These are phyloP conservation scores for Aptenodytes patagonicus DNA, from an alignment of 2,113 vertebrate genomes.

Conservation along the genomic window DNA sequence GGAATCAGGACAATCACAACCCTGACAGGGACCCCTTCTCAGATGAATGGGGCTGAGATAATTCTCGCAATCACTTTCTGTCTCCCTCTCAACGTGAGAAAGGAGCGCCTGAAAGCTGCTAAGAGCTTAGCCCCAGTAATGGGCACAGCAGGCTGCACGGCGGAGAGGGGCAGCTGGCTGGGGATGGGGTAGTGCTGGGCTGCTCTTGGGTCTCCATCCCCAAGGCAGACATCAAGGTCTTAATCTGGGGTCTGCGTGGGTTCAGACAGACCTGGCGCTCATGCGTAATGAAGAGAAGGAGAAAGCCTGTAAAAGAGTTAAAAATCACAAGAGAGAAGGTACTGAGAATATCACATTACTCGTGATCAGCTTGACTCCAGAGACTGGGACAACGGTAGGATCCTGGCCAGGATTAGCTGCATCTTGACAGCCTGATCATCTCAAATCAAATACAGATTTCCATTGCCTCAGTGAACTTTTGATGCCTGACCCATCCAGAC, in stretches of 20 bases:
- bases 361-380: neutral
- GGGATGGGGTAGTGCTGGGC: neutral
- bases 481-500: neutral
- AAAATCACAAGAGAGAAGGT: neutral
- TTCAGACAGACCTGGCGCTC: neutral
- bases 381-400: neutral
- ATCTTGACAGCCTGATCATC: neutral
- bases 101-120: neutral
- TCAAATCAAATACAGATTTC: neutral
- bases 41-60: neutral
- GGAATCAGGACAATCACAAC: neutral
- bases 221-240: neutral
- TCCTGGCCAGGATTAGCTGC: neutral
- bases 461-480: neutral
- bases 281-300: neutral
- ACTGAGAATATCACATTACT: neutral
- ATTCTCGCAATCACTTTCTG: neutral
- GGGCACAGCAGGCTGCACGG: fast-evolving
- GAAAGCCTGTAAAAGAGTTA: neutral
- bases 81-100: neutral
- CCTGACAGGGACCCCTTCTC: neutral
- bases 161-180: neutral
- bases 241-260: too few relatives aligned
- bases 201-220: neutral
- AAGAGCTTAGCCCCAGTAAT: neutral